Base-by-base conservation (phyloP, 2,113 vertebrate genomes). In the Onychorhynchus coronatus region DNA sequence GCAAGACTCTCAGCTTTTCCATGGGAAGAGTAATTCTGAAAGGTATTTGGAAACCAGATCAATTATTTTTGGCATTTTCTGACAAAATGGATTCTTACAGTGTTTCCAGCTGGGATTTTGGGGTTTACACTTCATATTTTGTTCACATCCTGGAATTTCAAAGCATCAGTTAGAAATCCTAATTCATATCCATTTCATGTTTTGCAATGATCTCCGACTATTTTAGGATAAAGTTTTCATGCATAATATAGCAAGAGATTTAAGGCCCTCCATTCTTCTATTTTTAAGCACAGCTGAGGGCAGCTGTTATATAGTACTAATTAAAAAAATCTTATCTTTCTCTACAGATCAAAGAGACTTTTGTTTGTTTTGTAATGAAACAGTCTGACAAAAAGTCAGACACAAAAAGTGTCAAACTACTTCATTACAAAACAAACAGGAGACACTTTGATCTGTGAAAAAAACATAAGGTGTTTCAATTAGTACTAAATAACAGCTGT, bases 401-500 rank as follows among this genome's bases (percentile, higher is more conserved):
- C 92, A 92, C 79, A 65, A 37, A 79, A 95, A 82, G 91, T 92
- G 94, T 95, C 81, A 85, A 90, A 75, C 87, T 85, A 27, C 71
- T 96, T 94, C 89, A 93, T 96, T 96, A 87, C 95, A 91, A 97
- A 96, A 94, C 85, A 96, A 96, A 95, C 95, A 96, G 84, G 85
- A 95, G 95, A 88, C 78, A 88, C 94, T 95, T 95, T 96, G 96
- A 96, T 96, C 96, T 82, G 66, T 82, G 58, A 91, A 72, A 94
- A 96, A 96, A 96, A 95, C 89, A 95, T 95, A 96, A 95, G 93
- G 66, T 89, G 86, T 82, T 97, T 95, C 89, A 95, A 95, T 96
- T 93, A 93, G 93, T 92, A 73, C 85, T 79, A 92, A 85, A 79
- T 91, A 95, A 53, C 80, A 89, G 62, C 84, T 89, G 91, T 91